Conservation (phyloP, 2,113 vertebrate genomes). For the Trematomus loennbergii region DNA sequence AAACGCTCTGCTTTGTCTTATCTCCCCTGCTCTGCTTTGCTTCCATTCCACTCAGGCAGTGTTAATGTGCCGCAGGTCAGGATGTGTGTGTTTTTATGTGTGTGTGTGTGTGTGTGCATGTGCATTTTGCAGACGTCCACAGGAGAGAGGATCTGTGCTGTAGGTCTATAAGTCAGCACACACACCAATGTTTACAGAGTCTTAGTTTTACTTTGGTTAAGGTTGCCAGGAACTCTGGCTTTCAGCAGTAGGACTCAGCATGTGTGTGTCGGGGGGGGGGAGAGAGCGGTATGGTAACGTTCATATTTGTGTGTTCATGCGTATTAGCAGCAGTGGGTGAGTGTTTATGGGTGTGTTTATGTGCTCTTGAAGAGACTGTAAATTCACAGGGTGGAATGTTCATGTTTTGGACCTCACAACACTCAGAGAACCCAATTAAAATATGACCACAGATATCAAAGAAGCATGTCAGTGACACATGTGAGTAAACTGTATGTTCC, state of each 20-base stretch:
- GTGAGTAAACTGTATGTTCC: conserved; percentile 26
- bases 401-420: conserved; percentile 26
- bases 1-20: conserved; percentile 37
- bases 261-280: not conserved
- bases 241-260: conserved; percentile 9
- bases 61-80: conserved; percentile 21
- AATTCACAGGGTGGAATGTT: conserved; percentile 48
- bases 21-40: conserved; percentile 17
- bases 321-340: conserved; percentile 36
- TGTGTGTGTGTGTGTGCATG: conserved; percentile 10
- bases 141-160: conserved; percentile 32
- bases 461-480: conserved; percentile 1
- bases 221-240: conserved; percentile 12
- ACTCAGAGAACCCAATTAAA: conserved; percentile 43
- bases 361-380: conserved; percentile 37
- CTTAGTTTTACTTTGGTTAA: conserved; percentile 27
- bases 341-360: conserved; percentile 61
- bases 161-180: conserved; percentile 39
- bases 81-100: conserved; percentile 32
- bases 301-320: conserved; percentile 39
- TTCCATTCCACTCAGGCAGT: conserved; percentile 31
- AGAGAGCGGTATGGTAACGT: conserved; percentile 13
- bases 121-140: conserved; percentile 11
- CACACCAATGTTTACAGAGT: conserved; percentile 36
- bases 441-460: conserved; percentile 5